phyloP scores from a whole-genome alignment of 2,888 invertebrate species.

The Carterocephalus palaemon region DNA sequence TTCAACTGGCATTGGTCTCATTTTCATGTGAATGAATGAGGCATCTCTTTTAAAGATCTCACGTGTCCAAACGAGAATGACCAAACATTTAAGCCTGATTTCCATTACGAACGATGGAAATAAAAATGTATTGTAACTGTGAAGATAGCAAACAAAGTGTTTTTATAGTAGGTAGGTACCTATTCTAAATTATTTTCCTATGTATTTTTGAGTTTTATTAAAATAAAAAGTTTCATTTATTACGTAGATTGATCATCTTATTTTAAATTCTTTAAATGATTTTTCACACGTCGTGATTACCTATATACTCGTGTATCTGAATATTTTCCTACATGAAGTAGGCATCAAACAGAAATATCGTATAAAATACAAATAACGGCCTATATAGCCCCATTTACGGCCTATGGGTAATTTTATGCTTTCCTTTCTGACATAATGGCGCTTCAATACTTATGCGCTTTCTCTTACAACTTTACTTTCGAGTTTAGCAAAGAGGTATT shows the following conservation, averaged over 20 bases:
- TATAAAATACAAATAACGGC: constrained; percentile 9
- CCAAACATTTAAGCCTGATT: too few relatives aligned
- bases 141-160: too few relatives aligned
- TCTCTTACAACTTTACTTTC: constrained; percentile 13
- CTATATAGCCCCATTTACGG: constrained; percentile 6
- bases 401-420: constrained; percentile 12
- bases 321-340: constrained; percentile 1
- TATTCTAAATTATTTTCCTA: too few relatives aligned
- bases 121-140: too few relatives aligned
- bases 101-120: too few relatives aligned
- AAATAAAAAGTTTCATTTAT: too few relatives aligned
- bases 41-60: constrained; percentile 21
- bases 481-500: constrained; percentile 24
- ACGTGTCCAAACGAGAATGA: constrained; percentile 31
- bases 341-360: constrained; percentile 2
- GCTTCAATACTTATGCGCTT: constrained; percentile 7
- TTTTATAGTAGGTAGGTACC: too few relatives aligned
- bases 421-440: constrained; percentile 11
- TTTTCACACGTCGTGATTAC: constrained; percentile 1
- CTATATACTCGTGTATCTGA: not conserved
- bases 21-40: constrained; percentile 18
- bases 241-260: too few relatives aligned
- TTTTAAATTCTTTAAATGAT: too few relatives aligned
- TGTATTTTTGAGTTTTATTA: too few relatives aligned
- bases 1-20: constrained; percentile 4